Percentiles rank a stretch among this genome's conserved stretches.
Evolutionary conservation across 2,888 invertebrate genomes (phyloP).

Genomic region (Liodrosophila aerea): DNA sequence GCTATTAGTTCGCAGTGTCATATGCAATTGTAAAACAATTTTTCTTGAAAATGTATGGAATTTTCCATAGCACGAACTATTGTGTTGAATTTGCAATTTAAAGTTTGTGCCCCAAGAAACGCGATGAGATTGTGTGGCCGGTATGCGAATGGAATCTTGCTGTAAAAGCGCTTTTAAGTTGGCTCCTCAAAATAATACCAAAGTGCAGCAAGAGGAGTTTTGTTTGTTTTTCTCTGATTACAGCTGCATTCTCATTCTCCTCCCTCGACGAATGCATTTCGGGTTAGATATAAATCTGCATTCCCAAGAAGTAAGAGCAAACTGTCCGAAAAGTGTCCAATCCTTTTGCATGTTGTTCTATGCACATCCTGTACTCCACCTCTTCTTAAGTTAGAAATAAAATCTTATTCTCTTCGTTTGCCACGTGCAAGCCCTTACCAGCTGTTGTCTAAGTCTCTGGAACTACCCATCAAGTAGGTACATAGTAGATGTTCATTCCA

Average conservation of each 20-base stretch:
- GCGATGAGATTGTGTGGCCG: neutral
- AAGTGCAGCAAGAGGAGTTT: conserved; percentile 40
- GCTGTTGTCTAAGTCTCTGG: conserved; percentile 28
- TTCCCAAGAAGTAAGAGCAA: conserved; percentile 27
- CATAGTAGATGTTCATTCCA: conserved; percentile 13
- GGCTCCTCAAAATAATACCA: conserved; percentile 38
- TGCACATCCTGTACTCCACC: too few relatives aligned
- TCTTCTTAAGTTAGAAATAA: conserved; percentile 34
- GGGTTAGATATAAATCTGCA: conserved; percentile 43
- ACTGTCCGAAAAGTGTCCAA: conserved; percentile 64
- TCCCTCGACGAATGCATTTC: conserved; percentile 24
- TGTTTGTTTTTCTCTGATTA: conserved; percentile 58
- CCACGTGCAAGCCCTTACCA: conserved; percentile 21
- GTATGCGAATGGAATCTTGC: neutral
- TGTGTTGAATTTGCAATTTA: conserved; percentile 63
- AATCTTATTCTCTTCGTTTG: conserved; percentile 15
- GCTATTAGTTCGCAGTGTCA: conserved; percentile 24
- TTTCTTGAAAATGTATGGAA: conserved; percentile 51
- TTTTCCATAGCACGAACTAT: conserved; percentile 28
- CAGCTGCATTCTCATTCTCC: conserved; percentile 8
- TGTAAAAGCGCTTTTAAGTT: conserved; percentile 35
- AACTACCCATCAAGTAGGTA: conserved; percentile 19
- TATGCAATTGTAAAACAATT: conserved; percentile 49
- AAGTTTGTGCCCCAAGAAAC: conserved; percentile 44
- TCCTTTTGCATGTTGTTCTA: conserved; percentile 48